Conservation (phyloP, 2,797 vertebrate species). For the Anniella stebbinsi region DNA sequence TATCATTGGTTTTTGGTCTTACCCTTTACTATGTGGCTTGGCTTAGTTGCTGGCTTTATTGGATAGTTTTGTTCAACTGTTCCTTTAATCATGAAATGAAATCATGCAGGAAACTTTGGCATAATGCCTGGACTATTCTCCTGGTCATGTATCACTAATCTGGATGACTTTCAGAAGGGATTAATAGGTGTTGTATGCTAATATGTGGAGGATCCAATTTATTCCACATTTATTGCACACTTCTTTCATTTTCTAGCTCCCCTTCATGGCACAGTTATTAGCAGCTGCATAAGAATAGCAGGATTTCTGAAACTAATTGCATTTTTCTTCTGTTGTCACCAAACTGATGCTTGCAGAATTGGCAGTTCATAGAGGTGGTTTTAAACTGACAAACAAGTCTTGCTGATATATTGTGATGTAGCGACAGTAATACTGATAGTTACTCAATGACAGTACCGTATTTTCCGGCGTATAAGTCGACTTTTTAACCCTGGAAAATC, state of each 20-base stretch:
- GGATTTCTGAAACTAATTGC: not conserved
- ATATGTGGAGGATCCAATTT: not conserved
- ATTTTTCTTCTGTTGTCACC: not conserved
- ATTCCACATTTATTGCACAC: not conserved
- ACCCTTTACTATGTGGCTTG: not conserved
- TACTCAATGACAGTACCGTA: not conserved
- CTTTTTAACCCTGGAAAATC: no score
- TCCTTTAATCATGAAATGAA: no score
- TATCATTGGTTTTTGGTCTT: not conserved
- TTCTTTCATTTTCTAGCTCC: not conserved
- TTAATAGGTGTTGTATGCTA: not conserved
- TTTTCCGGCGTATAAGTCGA: no score
- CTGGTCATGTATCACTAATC: not conserved
- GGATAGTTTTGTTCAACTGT: not conserved
- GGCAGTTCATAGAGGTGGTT: not conserved
- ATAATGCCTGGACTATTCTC: not conserved
- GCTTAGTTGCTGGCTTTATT: not conserved
- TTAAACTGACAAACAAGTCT: not conserved
- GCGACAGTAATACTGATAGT: not conserved
- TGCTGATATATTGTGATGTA: not conserved
- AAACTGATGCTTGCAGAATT: not conserved
- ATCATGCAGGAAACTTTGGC: not conserved
- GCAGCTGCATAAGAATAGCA: not conserved
- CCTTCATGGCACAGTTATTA: not conserved
- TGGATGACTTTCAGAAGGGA: not conserved